Evolutionary conservation across 1,140 invertebrate genomes (phyloP).

Genomic region (Procambarus virginalis): DNA sequence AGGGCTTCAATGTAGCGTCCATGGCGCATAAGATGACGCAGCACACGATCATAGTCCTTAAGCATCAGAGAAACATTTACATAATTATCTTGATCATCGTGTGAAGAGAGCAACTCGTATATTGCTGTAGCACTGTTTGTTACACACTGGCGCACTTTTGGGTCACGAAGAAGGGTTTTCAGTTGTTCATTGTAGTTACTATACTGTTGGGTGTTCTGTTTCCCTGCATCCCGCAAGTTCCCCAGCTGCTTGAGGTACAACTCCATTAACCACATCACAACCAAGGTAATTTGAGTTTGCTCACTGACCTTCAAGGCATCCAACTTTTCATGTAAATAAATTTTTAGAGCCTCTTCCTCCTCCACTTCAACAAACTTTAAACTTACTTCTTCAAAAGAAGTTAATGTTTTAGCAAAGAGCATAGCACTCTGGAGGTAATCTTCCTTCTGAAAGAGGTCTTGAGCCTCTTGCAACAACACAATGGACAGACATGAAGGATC

Average conservation of each 20-base stretch:
- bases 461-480: slow-evolving; percentile 91
- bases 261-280: slow-evolving; percentile 95
- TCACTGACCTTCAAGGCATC: slow-evolving; percentile 70
- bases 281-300: slow-evolving; percentile 88
- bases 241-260: slow-evolving; percentile 91
- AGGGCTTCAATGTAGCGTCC: slow-evolving; percentile 78
- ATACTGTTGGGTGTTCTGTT: slow-evolving; percentile 75
- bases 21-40: slow-evolving; percentile 65
- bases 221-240: slow-evolving; percentile 79
- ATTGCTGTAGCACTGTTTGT: slow-evolving; percentile 84
- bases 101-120: slow-evolving; percentile 92
- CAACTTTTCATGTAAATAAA: slow-evolving; percentile 83
- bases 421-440: slow-evolving; percentile 88
- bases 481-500: slow-evolving; percentile 87
- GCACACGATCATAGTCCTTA: slow-evolving; percentile 74
- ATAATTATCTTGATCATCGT: slow-evolving; percentile 86
- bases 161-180: slow-evolving; percentile 72
- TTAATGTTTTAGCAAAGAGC: slow-evolving; percentile 90
- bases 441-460: slow-evolving; percentile 87
- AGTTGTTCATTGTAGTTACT: slow-evolving; percentile 87
- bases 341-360: slow-evolving; percentile 89
- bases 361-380: slow-evolving; percentile 91
- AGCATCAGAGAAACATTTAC: slow-evolving; percentile 63
- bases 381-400: slow-evolving; percentile 95
- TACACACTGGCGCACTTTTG: slow-evolving; percentile 71